phyloP scores from a whole-genome alignment of 1,140 invertebrate species.

The Drosophila varians region DNA sequence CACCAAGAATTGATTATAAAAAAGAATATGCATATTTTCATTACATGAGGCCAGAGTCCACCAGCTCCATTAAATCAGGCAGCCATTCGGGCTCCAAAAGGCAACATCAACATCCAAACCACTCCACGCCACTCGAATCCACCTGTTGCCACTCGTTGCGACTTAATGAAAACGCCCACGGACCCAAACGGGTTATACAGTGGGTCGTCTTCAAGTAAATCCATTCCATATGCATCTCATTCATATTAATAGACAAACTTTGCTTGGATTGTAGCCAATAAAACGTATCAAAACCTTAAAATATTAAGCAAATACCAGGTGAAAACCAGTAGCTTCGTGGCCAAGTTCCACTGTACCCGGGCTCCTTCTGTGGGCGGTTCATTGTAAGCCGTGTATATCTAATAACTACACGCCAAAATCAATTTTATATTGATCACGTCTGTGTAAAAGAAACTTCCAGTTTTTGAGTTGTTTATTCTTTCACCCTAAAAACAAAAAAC shows the following conservation, averaged over 20 bases:
- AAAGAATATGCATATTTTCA: conserved; percentile 23
- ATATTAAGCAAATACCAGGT: too few species aligned
- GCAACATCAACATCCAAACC: conserved; percentile 22
- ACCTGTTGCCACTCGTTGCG: conserved; percentile 49
- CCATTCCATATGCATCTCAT: neutral
- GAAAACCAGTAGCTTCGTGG: neutral
- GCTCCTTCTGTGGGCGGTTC: conserved; percentile 16
- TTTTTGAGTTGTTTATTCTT: conserved; percentile 12
- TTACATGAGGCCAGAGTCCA: conserved; percentile 30
- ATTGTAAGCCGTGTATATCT: conserved; percentile 35
- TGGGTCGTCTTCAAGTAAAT: conserved; percentile 1
- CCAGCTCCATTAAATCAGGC: conserved; percentile 18
- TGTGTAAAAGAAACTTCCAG: conserved; percentile 17
- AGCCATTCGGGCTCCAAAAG: conserved; percentile 41
- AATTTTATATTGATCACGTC: conserved; percentile 67
- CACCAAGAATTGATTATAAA: conserved; percentile 21
- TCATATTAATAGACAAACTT: too few species aligned
- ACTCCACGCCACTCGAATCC: conserved; percentile 35
- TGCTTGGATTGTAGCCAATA: too few species aligned
- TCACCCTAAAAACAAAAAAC: conserved; percentile 24
- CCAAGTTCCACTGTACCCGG: conserved; percentile 2
- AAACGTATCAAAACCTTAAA: too few species aligned
- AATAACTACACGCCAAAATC: conserved; percentile 67
- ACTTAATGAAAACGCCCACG: conserved; percentile 54
- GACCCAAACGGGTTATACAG: conserved; percentile 44